Evolutionary conservation across 2,888 invertebrate genomes (phyloP).

Genomic region (Marasmarcha lunaedactyla): DNA sequence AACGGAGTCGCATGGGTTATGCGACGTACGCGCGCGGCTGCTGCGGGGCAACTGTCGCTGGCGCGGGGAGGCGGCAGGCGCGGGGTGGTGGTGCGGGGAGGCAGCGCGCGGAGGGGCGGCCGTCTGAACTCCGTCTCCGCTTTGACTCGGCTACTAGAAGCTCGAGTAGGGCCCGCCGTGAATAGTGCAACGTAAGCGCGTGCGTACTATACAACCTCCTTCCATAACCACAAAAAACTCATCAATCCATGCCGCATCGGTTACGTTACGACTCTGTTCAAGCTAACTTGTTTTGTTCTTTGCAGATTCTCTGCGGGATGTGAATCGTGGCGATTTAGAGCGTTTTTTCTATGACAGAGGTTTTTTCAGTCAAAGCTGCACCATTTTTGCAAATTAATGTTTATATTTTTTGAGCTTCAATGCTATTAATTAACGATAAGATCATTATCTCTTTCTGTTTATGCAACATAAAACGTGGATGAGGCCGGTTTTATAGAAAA

Average conservation of each 20-base stretch:
- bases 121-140: constrained; percentile 48
- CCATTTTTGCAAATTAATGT: constrained; percentile 16
- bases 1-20: constrained; percentile 56
- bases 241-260: constrained; percentile 20
- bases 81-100: constrained; percentile 18
- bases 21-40: constrained; percentile 64
- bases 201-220: constrained; percentile 33
- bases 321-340: constrained; percentile 17
- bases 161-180: constrained; percentile 33
- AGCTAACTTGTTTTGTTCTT: constrained; percentile 19
- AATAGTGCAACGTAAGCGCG: constrained; percentile 63
- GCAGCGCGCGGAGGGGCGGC: constrained; percentile 22
- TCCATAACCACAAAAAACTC: constrained; percentile 24
- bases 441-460: too few relatives aligned
- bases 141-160: constrained; percentile 15
- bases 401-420: constrained; percentile 18
- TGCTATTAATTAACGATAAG: too few relatives aligned
- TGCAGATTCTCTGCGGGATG: constrained; percentile 21
- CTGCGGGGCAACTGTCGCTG: constrained; percentile 55
- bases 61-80: constrained; percentile 23
- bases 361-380: constrained; percentile 21
- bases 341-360: constrained; percentile 7
- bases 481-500: too few relatives aligned
- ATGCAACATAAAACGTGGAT: too few relatives aligned
- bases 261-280: constrained; percentile 23